Base-by-base conservation (phyloP, 2,113 vertebrate genomes). In the Zeus faber region DNA sequence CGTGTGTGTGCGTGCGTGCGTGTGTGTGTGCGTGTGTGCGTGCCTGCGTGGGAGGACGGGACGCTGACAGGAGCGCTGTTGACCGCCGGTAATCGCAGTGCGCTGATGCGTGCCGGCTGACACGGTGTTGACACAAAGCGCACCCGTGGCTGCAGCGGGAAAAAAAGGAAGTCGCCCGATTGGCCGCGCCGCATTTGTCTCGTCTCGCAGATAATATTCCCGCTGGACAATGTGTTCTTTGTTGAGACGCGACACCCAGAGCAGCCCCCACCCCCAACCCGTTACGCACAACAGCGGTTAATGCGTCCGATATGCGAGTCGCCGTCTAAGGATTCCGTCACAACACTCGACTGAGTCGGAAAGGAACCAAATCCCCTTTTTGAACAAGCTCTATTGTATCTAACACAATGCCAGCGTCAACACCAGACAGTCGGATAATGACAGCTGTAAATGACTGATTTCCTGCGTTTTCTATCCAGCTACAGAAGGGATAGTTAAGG, bases 21-120 rank as follows among this genome's bases (percentile, higher is more conserved):
- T 49, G 47, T 16, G 47, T 27, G 23, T 8, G 46, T 49, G 46
- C 11, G 37, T 25, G 58, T 37, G 52, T 14, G 2, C 58, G 47
- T 51, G 43, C 5, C n/a, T 23, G 72, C 6, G 74, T 79, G 78
- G 74, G 75, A 47, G 75, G 74, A 82, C 73, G 77, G n/a, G 67
- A 27, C 49, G 29, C 62, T 82, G 77, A 72, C 72, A 77, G 49
- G 59, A 68, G 71, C 59, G 48, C 33, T 47, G 79, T 69, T 66
- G 54, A 82, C 67, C 67, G 67, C 67, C 67, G 65, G 74, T 81
- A 65, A 80, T 81, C 45, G 26, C 51, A 20, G n/a, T n/a, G n/a
- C n/a, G n/a, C n/a, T n/a, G n/a, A n/a, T n/a, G n/a, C n/a, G n/a
- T n/a, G n/a, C n/a, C n/a, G 26, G 50, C 53, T 57, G 49, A 55